Conservation (phyloP, 1,140 invertebrate genomes). For the Drosophila suzukii region DNA sequence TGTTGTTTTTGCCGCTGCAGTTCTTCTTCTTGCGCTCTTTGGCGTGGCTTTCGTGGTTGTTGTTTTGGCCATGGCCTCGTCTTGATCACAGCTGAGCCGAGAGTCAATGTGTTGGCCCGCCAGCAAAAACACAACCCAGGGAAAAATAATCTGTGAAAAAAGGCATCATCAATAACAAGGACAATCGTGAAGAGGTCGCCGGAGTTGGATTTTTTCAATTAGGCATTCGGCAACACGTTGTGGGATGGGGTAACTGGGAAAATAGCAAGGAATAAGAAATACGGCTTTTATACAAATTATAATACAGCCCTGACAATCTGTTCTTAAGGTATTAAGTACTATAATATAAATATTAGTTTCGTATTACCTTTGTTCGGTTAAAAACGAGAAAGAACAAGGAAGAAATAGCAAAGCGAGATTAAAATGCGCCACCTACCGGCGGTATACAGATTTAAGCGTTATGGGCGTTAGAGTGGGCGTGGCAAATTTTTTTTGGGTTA, state of each 20-base stretch:
- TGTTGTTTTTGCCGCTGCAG: conserved; percentile 28
- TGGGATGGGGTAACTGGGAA: neutral
- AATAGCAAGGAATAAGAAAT: neutral
- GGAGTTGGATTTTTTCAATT: conserved; percentile 40
- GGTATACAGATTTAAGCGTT: no score
- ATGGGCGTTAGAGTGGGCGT: no score
- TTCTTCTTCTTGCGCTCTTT: conserved; percentile 28
- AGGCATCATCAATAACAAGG: conserved; percentile 60
- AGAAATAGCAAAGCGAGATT: no score
- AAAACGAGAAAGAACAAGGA: no score
- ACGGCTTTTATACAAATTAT: neutral
- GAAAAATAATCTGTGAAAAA: conserved; percentile 39
- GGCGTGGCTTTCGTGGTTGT: conserved; percentile 36
- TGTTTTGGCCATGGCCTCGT: conserved; percentile 56
- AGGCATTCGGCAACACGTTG: conserved; percentile 26
- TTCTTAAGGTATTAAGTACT: no score
- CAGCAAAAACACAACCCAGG: conserved; percentile 14
- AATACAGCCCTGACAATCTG: no score
- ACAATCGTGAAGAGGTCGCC: conserved; percentile 52
- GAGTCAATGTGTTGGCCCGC: conserved; percentile 12
- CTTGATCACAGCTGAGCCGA: conserved; percentile 50
- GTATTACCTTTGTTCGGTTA: no score
- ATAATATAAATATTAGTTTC: no score
- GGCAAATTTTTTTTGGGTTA: no score
- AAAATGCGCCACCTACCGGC: no score